Evolutionary conservation across 2,113 vertebrate genomes (phyloP).

Genomic region (Globicephala melas): DNA sequence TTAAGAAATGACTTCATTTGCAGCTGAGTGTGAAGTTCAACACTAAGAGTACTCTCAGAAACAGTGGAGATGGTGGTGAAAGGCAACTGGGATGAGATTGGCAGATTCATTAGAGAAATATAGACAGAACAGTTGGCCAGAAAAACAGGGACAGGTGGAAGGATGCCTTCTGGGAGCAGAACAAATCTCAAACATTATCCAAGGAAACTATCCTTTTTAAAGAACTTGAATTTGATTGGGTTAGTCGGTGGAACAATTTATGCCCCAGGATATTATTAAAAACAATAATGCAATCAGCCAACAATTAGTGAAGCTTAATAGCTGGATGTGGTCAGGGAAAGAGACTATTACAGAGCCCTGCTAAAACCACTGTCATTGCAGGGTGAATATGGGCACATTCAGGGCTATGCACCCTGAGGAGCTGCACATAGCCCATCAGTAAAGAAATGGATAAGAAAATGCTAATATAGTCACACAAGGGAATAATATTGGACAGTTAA

Average conservation of each 20-base stretch:
- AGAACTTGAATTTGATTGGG: not conserved
- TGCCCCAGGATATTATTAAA: not conserved
- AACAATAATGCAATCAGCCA: not conserved
- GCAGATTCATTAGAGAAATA: not conserved
- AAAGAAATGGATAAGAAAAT: not conserved
- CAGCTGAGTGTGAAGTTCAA: not conserved
- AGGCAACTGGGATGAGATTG: not conserved
- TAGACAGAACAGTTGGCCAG: not conserved
- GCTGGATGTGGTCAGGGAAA: not conserved
- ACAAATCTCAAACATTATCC: not conserved
- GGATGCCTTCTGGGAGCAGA: not conserved
- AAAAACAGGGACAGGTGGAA: not conserved
- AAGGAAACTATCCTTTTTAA: not conserved
- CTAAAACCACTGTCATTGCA: not conserved
- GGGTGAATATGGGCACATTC: not conserved
- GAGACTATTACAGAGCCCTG: not conserved
- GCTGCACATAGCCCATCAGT: not conserved
- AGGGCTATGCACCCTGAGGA: not conserved
- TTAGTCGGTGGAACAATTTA: not conserved
- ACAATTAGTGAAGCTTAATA: not conserved
- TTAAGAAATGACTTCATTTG: not conserved
- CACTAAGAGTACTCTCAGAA: not conserved
- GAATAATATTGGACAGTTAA: not conserved
- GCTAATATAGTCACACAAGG: not conserved
- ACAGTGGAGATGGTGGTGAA: not conserved